Conservation (phyloP, 2,888 invertebrate genomes). For the Rotaria sp. region DNA sequence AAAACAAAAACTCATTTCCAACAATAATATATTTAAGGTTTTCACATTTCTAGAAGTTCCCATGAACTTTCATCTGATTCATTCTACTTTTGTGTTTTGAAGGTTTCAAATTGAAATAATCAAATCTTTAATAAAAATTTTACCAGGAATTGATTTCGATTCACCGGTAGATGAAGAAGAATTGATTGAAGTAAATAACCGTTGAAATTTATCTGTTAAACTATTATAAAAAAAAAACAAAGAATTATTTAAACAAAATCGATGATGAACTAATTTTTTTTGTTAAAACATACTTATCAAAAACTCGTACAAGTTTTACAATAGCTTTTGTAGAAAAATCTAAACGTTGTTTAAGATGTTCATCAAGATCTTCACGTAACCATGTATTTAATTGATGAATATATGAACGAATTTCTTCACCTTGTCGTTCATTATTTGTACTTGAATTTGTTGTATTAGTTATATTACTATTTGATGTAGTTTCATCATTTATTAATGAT, state of each 20-base stretch:
- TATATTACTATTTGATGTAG: neutral
- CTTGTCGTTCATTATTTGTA: neutral
- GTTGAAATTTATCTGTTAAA: conserved; percentile 34
- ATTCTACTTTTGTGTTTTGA: no score
- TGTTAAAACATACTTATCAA: conserved; percentile 64
- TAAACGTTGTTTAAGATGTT: conserved; percentile 85
- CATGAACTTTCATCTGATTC: no score
- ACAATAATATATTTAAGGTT: no score
- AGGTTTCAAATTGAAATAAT: no score
- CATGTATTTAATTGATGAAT: conserved; percentile 87
- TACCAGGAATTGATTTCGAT: conserved; percentile 1
- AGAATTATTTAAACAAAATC: no score
- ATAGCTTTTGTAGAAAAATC: conserved; percentile 89
- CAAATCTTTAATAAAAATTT: neutral
- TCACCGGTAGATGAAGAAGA: conserved; percentile 16
- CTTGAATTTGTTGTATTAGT: conserved; percentile 25
- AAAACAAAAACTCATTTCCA: no score
- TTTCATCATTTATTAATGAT: neutral
- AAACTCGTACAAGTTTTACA: conserved; percentile 89
- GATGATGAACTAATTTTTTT: no score
- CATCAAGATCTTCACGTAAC: conserved; percentile 93
- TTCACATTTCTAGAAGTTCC: no score
- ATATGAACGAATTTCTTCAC: conserved; percentile 59
- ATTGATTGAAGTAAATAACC: neutral
- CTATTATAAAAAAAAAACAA: neutral